phyloP scores from a whole-genome alignment of 2,797 vertebrate species.

The Gallinago stenura region DNA sequence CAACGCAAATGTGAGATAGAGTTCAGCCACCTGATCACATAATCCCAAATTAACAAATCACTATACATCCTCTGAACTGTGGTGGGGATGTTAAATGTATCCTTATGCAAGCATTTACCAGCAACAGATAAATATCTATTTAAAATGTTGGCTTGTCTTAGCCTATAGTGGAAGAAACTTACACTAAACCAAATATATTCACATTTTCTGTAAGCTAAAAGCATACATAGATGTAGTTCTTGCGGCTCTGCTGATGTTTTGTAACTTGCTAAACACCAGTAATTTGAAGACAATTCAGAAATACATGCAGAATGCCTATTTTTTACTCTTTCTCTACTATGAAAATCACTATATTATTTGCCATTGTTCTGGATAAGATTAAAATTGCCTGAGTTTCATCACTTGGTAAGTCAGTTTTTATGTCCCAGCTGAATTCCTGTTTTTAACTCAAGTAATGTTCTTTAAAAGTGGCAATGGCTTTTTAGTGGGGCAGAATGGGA shows the following conservation, averaged over 20 bases:
- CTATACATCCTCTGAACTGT: neutral
- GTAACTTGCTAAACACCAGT: neutral
- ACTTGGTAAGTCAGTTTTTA: neutral
- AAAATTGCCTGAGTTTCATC: neutral
- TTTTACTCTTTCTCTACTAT: neutral
- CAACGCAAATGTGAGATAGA: neutral
- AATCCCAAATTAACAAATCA: slow-evolving; percentile 14
- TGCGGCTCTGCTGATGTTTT: neutral
- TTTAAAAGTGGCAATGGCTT: neutral
- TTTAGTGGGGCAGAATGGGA: neutral
- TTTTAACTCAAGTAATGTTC: neutral
- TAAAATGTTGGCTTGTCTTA: neutral
- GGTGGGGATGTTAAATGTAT: neutral
- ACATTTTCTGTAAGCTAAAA: neutral
- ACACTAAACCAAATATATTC: neutral
- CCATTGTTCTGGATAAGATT: neutral
- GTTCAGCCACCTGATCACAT: neutral
- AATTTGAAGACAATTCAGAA: neutral
- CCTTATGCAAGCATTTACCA: neutral
- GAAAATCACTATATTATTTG: neutral
- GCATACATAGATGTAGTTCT: neutral
- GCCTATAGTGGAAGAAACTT: neutral
- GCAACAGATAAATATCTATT: neutral
- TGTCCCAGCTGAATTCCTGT: neutral
- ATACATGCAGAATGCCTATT: neutral